Base-by-base conservation (phyloP, 2,888 invertebrate species). In the Drosophila colorata region DNA sequence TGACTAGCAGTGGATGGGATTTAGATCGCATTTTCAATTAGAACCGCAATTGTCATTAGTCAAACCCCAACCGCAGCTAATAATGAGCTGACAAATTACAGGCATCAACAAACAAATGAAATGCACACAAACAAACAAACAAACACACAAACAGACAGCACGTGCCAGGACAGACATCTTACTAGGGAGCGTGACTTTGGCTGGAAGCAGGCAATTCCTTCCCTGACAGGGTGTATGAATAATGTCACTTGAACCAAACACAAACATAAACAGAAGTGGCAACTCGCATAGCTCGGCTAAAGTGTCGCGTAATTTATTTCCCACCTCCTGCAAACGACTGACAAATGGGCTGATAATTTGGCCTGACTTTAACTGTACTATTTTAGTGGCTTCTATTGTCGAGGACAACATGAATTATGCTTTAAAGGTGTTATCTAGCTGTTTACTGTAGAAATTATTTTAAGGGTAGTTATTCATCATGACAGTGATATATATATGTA, bases 101-200 rank as follows among this genome's bases (percentile, higher is more conserved):
- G 51, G 64, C 72, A 57, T 74, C 61, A 69, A 16, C 43, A 35
- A 43, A 31, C 43, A 57, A 43, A 37, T 31, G 41, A 46, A 69
- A 55, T 38, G 48, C 28, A 57, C 18, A 8, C 52, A 40, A 40
- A 35, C 16, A 43, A 25, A 57, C 28, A 44, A 35, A 18, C 41
- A 58, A 33, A 35, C 18, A 64, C 18, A 48, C 58, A 51, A 43
- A 58, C 23, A 43, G 41, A n/a, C 55, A 68, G 14, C 56, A 71
- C 74, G 57, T 38, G 49, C 41, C 63, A 20, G 9, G 14, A 6
- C 14, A 52, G 57, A 66, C 70, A 53, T 57, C 76, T 69, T 53
- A 75, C 51, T 75, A n/a, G 57, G 43, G 49, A 75, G 70, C 72
- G 76, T 72, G 72, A 72, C 72, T 69, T 47, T 69, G 41, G 37